Evolutionary conservation across 2,797 vertebrate genomes (phyloP).

Genomic region (Sandelia bainsii): DNA sequence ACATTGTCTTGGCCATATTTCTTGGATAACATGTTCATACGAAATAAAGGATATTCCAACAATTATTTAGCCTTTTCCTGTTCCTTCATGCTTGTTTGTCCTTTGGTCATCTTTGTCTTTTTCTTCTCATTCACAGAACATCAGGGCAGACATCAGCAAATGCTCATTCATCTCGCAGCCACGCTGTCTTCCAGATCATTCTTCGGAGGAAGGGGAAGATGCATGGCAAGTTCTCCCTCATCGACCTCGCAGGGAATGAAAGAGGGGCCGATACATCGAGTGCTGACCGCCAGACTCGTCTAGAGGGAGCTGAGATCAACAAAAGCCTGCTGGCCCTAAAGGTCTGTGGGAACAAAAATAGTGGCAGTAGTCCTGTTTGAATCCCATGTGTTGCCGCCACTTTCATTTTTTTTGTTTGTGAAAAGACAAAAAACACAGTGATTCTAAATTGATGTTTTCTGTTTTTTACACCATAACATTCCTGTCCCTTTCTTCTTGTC

Average conservation of each 20-base stretch:
- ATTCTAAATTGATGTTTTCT: background rate
- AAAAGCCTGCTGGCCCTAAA: slow-evolving; percentile 97
- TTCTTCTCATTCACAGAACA: slow-evolving; percentile 82
- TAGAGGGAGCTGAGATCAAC: slow-evolving; percentile 98
- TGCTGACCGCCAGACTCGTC: slow-evolving; percentile 93
- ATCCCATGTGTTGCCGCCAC: background rate
- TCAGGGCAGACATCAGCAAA: slow-evolving; percentile 98
- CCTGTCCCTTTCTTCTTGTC: slow-evolving; percentile 13
- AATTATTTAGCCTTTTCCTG: too few species aligned
- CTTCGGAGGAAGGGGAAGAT: slow-evolving; percentile 93
- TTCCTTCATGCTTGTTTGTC: background rate
- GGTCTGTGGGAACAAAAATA: slow-evolving; percentile 72
- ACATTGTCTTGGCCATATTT: background rate
- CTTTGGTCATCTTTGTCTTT: background rate
- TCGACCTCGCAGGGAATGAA: slow-evolving; percentile 96
- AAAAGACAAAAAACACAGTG: background rate
- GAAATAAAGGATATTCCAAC: too few species aligned
- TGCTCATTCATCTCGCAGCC: slow-evolving; percentile 96
- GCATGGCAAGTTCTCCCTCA: slow-evolving; percentile 97
- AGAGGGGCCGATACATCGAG: slow-evolving; percentile 95
- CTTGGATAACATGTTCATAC: background rate
- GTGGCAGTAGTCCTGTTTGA: background rate
- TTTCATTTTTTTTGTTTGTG: background rate
- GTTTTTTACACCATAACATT: accelerated
- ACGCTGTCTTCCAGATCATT: slow-evolving; percentile 97